Conservation (phyloP, 2,888 invertebrate species). For the Oithona nana region DNA sequence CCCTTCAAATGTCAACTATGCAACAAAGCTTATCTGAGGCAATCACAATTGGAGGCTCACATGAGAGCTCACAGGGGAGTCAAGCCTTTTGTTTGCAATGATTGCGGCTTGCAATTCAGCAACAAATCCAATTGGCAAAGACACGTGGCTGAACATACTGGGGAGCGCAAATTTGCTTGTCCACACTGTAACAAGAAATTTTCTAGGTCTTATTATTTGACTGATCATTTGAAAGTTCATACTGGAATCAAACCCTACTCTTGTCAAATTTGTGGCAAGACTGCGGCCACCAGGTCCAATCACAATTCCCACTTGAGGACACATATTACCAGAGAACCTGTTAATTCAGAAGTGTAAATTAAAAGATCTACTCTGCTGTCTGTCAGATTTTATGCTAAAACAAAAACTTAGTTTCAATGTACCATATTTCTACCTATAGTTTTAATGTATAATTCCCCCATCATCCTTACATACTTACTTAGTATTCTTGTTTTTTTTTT, state of each 20-base stretch:
- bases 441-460: no score
- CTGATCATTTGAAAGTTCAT: constrained; percentile 67
- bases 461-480: no score
- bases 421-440: no score
- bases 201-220: constrained; percentile 65
- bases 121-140: constrained; percentile 68
- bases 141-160: constrained; percentile 64
- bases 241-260: constrained; percentile 57
- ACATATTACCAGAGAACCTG: constrained; percentile 14
- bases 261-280: constrained; percentile 56
- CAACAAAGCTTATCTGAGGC: constrained; percentile 61
- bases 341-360: constrained; percentile 11
- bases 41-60: constrained; percentile 48
- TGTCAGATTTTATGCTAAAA: no score
- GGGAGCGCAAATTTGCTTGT: constrained; percentile 43
- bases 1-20: constrained; percentile 67
- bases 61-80: constrained; percentile 10
- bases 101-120: constrained; percentile 71
- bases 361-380: neutral
- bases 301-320: constrained; percentile 16
- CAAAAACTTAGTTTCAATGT: no score
- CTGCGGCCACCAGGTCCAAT: constrained; percentile 14
- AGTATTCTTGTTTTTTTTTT: no score
- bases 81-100: constrained; percentile 61
- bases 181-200: constrained; percentile 54